Base-by-base conservation (phyloP, 2,888 invertebrate species). In the Parascotia fuliginaria region DNA sequence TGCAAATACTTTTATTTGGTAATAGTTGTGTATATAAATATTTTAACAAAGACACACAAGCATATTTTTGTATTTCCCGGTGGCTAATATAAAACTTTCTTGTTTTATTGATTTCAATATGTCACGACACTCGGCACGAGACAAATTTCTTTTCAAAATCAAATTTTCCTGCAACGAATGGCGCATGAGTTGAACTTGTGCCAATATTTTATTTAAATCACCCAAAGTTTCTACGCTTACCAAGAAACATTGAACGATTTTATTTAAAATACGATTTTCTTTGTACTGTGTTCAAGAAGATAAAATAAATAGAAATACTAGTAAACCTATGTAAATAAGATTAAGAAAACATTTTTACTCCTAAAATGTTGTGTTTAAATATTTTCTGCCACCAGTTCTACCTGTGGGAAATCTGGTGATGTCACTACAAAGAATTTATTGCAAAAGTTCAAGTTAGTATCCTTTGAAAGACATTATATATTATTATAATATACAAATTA, bases 181-280 rank as follows among this genome's bases (percentile, higher is more conserved):
- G 77, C 69, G 74, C 68, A 74, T 68, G 77, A 78, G 75, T 81
- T 81, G 81, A 81, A 81, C 79, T 81, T 74, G 58, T 75, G 82
- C 83, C 83, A 84, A 84, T 84, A 83, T 82, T 80, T 83, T 85
- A 83, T 84, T 83, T 79, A 83, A 83, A 83, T 83, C 68, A 56
- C 70, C 66, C 31, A 75, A 83, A 81, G 67, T 83, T 84, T 79
- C 58, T 39, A 46, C 68, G 72, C 66, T 69, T 62, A 61, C 56
- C 66, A 60, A 68, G 73, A 74, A 77, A 77, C 75, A 75, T 65
- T 73, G 68, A 72, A 70, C 57, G 65, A 56, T 75, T 80, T 76
- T 73, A 69, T 74, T 73, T 66, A 61, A 65, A 66, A 65, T 55
- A 57, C 56, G 32, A 33, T 55, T 55, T 46, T 37, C 36, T 57